phyloP scores from a whole-genome alignment of 2,797 vertebrate genomes.

The Astyanax mexicanus region DNA sequence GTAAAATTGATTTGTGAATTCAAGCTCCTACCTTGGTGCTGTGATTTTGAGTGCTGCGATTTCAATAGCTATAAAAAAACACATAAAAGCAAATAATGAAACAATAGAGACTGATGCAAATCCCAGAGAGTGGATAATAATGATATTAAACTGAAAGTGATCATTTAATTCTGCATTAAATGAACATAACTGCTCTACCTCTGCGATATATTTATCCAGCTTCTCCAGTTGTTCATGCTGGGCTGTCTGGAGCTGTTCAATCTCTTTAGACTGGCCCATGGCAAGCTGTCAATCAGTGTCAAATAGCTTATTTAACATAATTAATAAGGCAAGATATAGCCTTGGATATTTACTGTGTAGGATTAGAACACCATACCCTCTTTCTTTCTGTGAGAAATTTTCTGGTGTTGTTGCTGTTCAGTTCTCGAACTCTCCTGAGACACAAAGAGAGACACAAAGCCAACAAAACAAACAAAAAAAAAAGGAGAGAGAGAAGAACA shows the following conservation, averaged over 20 bases:
- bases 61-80: conserved; percentile 83
- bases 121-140: not conserved
- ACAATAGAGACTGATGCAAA: not conserved
- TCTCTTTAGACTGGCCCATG: conserved; percentile 87
- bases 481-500: not conserved
- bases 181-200: conserved; percentile 71
- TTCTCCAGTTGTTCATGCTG: conserved; percentile 85
- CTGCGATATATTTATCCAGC: conserved; percentile 86
- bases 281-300: conserved; percentile 73
- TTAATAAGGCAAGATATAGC: not conserved
- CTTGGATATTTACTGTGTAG: not conserved
- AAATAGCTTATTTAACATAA: conserved; percentile 13
- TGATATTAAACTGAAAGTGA: conserved; percentile 10
- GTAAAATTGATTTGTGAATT: conserved; percentile 52
- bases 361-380: conserved; percentile 74
- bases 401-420: conserved; percentile 91
- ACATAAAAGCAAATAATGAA: conserved; percentile 21
- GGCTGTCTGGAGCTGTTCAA: conserved; percentile 84
- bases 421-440: conserved; percentile 85
- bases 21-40: conserved; percentile 82
- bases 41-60: conserved; percentile 85
- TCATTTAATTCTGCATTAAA: not conserved
- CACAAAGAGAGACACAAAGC: not conserved
- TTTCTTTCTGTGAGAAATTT: conserved; percentile 90
- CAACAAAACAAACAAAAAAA: not conserved